Base-by-base conservation (phyloP, 2,797 vertebrate species). In the Okamejei kenojei region DNA sequence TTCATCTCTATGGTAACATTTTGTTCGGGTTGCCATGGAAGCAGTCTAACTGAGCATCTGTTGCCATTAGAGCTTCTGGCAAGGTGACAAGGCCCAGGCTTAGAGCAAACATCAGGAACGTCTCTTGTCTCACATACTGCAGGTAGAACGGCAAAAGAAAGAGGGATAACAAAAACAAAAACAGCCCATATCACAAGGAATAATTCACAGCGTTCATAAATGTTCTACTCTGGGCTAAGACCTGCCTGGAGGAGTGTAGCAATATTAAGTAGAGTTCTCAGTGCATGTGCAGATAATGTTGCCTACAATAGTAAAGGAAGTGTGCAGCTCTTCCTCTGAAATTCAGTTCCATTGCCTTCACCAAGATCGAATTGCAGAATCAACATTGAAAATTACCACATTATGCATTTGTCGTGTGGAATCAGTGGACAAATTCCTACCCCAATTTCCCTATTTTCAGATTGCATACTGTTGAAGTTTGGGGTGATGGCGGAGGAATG, bases 1-100 rank as follows among this genome's bases (percentile, higher is more conserved):
- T 84, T 81, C 93, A 93, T 86, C 93, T 68, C 93, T 93, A 93
- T 93, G 93, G 93, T 93, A 81, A 93, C 61, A 82, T 93, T 73
- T 73, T 93, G 79, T 84, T 54, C 68, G 7, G 7, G 81, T 93
- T 93, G 61, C 93, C 79, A 68, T 93, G 93, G 80, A 74, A 93
- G 81, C 93, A 71, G 54, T 63, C 45, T 93, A 71, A n/a, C 73
- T 19, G 54, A 90, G 90, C 71, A 91, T 91, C 90, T 91, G 90
- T 74, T 73, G 73, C 71, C 68, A 45, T 65, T 81, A 45, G 38
- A 58, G 79, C 19, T 26, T 54, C 79, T 81, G 38, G 61, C 68
- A 84, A 93, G 81, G 81, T 88, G 79, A 74, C 79, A 93, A 93
- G 68, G 38, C 80, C 79, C 79, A 84, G 65, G 65, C 23, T 82